Conservation (phyloP, 2,888 invertebrate genomes). For the Leucophora obtusa region DNA sequence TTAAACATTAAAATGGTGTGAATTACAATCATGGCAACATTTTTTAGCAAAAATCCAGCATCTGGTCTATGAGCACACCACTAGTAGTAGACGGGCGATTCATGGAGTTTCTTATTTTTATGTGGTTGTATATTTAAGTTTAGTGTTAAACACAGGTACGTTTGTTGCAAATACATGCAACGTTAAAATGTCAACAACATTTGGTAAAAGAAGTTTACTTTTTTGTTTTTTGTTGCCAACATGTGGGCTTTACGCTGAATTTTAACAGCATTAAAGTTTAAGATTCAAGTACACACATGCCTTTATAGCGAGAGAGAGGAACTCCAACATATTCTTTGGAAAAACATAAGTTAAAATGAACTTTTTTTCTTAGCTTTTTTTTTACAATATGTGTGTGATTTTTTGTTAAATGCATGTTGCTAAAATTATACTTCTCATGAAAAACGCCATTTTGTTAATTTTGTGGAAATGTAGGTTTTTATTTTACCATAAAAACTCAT, state of each 20-base stretch:
- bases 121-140: conserved; percentile 16
- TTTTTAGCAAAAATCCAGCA: conserved; percentile 46
- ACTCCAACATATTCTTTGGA: conserved; percentile 56
- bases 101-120: conserved; percentile 11
- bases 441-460: conserved; percentile 60
- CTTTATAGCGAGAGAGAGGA: conserved; percentile 5
- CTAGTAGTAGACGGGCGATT: neutral
- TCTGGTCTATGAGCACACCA: conserved; percentile 36
- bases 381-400: neutral
- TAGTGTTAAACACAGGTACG: conserved; percentile 59
- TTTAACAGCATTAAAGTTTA: conserved; percentile 34
- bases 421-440: conserved; percentile 44
- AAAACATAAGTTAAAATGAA: conserved; percentile 52
- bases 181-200: conserved; percentile 62
- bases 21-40: conserved; percentile 63
- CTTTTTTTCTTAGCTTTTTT: conserved; percentile 4
- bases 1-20: conserved; percentile 61
- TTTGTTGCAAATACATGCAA: conserved; percentile 58
- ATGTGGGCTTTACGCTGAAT: conserved; percentile 60
- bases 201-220: conserved; percentile 14
- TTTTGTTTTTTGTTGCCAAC: conserved; percentile 32
- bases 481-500: conserved; percentile 3
- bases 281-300: too few relatives aligned
- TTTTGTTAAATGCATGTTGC: neutral
- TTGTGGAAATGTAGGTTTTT: conserved; percentile 26